A percentile compares a stretch with the other conserved stretches of the same genome.
Evolutionary conservation across 2,113 vertebrate genomes (phyloP).

Genomic region (Bambusicola thoracicus): DNA sequence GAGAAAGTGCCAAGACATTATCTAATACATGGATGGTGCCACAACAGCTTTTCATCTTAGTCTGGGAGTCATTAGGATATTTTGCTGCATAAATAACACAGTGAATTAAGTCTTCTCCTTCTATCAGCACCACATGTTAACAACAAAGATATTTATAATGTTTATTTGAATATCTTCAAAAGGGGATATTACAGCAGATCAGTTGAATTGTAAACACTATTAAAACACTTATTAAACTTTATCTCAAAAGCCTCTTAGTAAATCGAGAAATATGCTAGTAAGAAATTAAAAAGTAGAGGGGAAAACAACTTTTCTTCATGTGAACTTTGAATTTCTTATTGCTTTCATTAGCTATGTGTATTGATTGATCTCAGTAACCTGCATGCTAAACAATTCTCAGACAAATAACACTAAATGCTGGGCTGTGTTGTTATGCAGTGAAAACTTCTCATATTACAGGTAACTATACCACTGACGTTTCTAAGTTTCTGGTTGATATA

Average conservation of each 20-base stretch:
- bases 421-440: slow-evolving; percentile 30
- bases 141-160: slow-evolving; percentile 58
- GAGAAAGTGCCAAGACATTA: slow-evolving; percentile 79
- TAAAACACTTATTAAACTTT: slow-evolving; percentile 17
- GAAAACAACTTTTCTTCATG: background rate
- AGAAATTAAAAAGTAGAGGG: background rate
- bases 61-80: slow-evolving; percentile 80
- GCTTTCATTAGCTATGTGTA: background rate
- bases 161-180: slow-evolving; percentile 52
- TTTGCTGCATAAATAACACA: slow-evolving; percentile 79
- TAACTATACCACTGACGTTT: slow-evolving; percentile 55
- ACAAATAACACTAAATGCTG: background rate
- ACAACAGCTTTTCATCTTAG: slow-evolving; percentile 71
- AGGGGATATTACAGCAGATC: slow-evolving; percentile 18
- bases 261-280: background rate
- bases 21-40: slow-evolving; percentile 73
- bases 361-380: background rate
- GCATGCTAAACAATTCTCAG: background rate
- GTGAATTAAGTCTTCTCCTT: slow-evolving; percentile 63
- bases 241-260: background rate
- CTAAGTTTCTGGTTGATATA: slow-evolving; percentile 49
- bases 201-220: slow-evolving; percentile 29
- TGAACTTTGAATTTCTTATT: background rate
- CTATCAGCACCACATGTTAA: slow-evolving; percentile 67
- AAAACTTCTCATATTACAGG: slow-evolving; percentile 42